Evolutionary conservation across 2,888 invertebrate genomes (phyloP), one percentile per base, ranked within the genome.

Genomic region (Crepidodera aurea): DNA sequence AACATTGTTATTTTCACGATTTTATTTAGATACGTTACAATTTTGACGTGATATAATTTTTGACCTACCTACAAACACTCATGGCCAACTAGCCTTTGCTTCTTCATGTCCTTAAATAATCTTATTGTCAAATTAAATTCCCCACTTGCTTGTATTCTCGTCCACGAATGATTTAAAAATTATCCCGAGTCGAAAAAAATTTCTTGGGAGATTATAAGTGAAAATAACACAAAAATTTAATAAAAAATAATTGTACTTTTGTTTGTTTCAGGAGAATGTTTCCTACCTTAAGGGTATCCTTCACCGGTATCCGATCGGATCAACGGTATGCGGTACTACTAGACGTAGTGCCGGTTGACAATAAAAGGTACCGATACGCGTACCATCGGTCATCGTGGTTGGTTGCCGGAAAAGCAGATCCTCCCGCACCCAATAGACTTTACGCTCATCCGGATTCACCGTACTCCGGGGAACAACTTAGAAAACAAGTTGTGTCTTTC

Each of bases 331-430:
- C 88, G 25, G 91, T 93, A 13, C 84, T 91, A 57, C 84, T 92
- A 83, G 92, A 92, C 82, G 90, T 92, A 66, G 89, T 91, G 2
- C 91, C 91, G 1, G 91, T 92, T 60, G 92, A 92, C 81, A 88
- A 88, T 81, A 91, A 91, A 78, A 82, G 91, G 55, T 90, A 90
- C 78, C 85, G 91, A 64, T 93, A 92, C 83, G 91, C 92, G 70
- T 93, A 93, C 82, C 92, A 92, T 80, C 84, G 91, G 64, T 91
- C 91, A 18, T 90, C 90, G 25, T 92, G 92, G 92, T 81, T 92
- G 71, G 91, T 91, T 53, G 92, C 92, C 0, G 92, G 92, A 25
- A 92, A 92, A 79, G 91, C 91, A 1, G 90, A 92, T 84, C 90
- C 87, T 13, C 90, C 91, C 69, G 86, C 88, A 1, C 90, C 90